Conservation (phyloP, 2,888 invertebrate species). For the Listrodromus nycthemerus region DNA sequence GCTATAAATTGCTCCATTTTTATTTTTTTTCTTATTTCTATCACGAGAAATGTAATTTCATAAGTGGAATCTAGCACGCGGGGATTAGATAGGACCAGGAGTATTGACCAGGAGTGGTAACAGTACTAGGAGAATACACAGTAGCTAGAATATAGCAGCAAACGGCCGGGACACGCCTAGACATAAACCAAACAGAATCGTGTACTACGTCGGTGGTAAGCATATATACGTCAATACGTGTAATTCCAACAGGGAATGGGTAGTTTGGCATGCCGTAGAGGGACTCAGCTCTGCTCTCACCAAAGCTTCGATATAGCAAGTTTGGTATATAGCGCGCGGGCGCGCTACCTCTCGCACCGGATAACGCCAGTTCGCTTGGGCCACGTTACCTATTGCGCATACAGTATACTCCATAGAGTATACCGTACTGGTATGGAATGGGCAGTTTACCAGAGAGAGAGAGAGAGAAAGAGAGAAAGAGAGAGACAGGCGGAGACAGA, state of each 20-base stretch:
- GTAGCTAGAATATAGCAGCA: slow-evolving; percentile 58
- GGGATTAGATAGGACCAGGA: slow-evolving; percentile 74
- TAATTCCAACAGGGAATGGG: slow-evolving; percentile 81
- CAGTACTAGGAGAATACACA: slow-evolving; percentile 38
- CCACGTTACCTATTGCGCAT: slow-evolving; percentile 46
- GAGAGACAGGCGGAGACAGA: slow-evolving; percentile 54
- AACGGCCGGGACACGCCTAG: slow-evolving; percentile 79
- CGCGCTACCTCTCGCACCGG: slow-evolving; percentile 50
- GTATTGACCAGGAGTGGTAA: slow-evolving; percentile 75
- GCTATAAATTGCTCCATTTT: neutral
- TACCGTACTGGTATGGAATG: slow-evolving; percentile 69
- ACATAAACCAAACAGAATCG: slow-evolving; percentile 83
- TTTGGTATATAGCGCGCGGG: slow-evolving; percentile 47
- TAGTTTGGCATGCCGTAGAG: slow-evolving; percentile 68
- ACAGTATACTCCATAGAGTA: slow-evolving; percentile 54
- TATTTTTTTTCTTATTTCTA: slow-evolving; percentile 15
- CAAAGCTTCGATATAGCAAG: slow-evolving; percentile 51
- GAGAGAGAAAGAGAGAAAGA: slow-evolving; percentile 28
- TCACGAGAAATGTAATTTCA: slow-evolving; percentile 70
- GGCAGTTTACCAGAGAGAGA: slow-evolving; percentile 70
- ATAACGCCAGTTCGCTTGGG: slow-evolving; percentile 55
- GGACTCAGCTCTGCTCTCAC: slow-evolving; percentile 48
- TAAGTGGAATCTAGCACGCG: slow-evolving; percentile 65
- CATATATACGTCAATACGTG: slow-evolving; percentile 81
- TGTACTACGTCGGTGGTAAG: slow-evolving; percentile 75